phyloP scores from a whole-genome alignment of 2,113 vertebrate species.

The Phaetusa simplex region DNA sequence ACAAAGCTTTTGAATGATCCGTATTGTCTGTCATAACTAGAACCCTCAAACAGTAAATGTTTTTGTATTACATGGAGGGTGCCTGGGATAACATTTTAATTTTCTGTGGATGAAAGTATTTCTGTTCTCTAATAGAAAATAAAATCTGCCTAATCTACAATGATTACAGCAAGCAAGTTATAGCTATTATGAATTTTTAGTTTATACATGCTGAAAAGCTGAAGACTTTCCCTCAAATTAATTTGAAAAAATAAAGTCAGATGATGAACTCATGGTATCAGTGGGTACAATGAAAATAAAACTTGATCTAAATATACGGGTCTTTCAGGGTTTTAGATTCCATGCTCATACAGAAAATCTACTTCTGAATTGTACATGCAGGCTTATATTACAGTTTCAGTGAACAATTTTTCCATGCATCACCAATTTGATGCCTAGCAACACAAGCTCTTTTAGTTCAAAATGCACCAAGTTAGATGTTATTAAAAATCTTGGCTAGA shows the following conservation, averaged over 20 bases:
- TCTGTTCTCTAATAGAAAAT: neutral
- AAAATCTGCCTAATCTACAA: neutral
- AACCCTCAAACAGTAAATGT: neutral
- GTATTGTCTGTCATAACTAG: neutral
- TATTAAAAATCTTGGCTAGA: slow-evolving; percentile 59
- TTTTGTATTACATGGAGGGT: neutral
- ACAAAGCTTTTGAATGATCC: neutral
- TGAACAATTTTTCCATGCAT: slow-evolving; percentile 54
- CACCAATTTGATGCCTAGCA: slow-evolving; percentile 67
- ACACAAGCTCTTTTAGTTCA: slow-evolving; percentile 62
- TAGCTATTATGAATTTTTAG: neutral
- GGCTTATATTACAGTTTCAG: slow-evolving; percentile 27
- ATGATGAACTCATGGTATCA: neutral
- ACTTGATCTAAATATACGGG: neutral
- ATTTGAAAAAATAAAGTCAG: neutral
- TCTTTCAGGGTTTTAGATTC: neutral
- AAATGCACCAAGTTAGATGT: slow-evolving; percentile 49
- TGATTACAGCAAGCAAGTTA: neutral
- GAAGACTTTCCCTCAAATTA: neutral
- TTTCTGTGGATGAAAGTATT: neutral
- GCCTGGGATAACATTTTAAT: neutral
- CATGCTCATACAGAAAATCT: neutral
- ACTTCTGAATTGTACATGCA: slow-evolving; percentile 12
- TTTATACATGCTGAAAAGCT: neutral
- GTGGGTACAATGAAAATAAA: neutral